Evolutionary conservation across 2,888 invertebrate species (phyloP), one percentile per base, ranked within the genome.

Genomic region (Heliconius sara): DNA sequence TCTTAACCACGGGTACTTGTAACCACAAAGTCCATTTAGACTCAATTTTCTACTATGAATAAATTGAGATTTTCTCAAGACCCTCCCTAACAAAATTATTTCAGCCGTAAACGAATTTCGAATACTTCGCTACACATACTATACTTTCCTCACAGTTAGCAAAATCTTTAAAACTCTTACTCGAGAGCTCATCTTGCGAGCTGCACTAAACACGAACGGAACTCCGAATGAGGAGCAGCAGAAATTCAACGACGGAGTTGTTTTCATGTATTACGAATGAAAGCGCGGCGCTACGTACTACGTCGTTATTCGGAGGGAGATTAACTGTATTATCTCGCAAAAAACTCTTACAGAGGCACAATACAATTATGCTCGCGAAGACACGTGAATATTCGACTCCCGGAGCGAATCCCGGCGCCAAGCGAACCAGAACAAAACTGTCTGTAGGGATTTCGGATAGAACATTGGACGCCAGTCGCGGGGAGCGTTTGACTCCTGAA

Each of bases 401-500:
- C 86, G 84, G 84, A 83, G 80, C 80, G 86, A 85, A 86, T 84
- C 85, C 84, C 82, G 82, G 76, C 82, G 83, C 82, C 84, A 88
- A 91, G 90, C 90, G 90, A 88, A 86, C 88, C 88, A 85, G 86
- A 84, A 85, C 85, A 84, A 84, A 85, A 86, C 84, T 88, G 89
- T 87, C 88, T 88, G 87, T 86, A 87, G 88, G 89, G 89, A 88
- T 86, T 84, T 84, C 84, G 80, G 84, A 88, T 86, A 88, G 89
- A 89, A 88, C 89, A 89, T 88, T 85, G 89, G 86, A 85, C 86
- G 82, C 83, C 85, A 85, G 87, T 88, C 90, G 84, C 86, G 86
- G 88, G 91, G 90, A 89, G 83, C 91, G 89, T 93, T 93, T 94
- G 93, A 93, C 91, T 91, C 87, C 89, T 92, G 91, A 91, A 94